Base-by-base conservation (phyloP, 2,888 invertebrate genomes). In the Chesias legatella region DNA sequence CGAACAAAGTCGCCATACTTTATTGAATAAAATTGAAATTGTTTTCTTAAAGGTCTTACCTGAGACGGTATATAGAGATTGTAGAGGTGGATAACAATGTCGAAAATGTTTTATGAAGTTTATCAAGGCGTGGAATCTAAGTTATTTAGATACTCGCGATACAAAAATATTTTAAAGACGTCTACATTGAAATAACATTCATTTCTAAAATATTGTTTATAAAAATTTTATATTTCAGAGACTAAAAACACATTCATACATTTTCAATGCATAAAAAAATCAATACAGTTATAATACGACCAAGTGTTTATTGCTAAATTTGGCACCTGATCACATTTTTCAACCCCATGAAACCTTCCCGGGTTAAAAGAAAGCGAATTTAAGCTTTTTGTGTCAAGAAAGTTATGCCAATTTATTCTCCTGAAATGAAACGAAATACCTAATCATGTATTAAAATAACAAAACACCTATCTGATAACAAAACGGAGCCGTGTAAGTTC, bases 1-100 rank as follows among this genome's bases (percentile, higher is more conserved):
- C 58, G 55, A 51, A 51, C 46, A 53, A 63, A 63, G 67, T 63
- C 67, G 52, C 60, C 60, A 60, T 67, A 60, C 63, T 65, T 61
- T 50, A 63, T 58, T 60, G 60, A 58, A 58, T 63, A 58, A 67
- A 63, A 63, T 64, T 66, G 55, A 62, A 67, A 67, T 60, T 65
- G 67, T 62, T 67, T 67, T 66, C 58, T 13, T 45, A 37, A 43
- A 35, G 44, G 38, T 39, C 26, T 38, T 50, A 50, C 45, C 48
- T 60, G 64, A 57, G 54, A 23, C 10, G 31, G 27, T 27, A 43
- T 45, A 46, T 17, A 10, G 17, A 33, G 17, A 36, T 29, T 17
- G 17, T 31, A 17, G 13, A n/a, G n/a, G 13, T 10, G 3, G 20
- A 34, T 32, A 36, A 36, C n/a, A 30, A 34, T 10, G 13, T 25